A percentile compares a stretch with the other conserved stretches of the same genome.
phyloP scores from a whole-genome alignment of 2,113 vertebrate genomes.

The Gulo gulo region DNA sequence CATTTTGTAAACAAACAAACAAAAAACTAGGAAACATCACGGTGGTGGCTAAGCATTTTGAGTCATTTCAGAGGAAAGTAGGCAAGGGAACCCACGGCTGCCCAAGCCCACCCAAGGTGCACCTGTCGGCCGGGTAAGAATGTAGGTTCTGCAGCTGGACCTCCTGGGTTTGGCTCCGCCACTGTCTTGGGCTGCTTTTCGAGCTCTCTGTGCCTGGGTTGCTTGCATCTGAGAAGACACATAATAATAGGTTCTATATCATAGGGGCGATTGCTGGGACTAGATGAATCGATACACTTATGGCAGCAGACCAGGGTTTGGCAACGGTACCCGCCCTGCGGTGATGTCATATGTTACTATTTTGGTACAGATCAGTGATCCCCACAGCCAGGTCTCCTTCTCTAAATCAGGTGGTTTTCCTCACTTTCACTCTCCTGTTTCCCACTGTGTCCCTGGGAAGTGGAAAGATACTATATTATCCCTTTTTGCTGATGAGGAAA shows the following conservation, averaged over 20 bases:
- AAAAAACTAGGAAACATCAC: neutral
- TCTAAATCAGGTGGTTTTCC: neutral
- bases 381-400: neutral
- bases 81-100: no score
- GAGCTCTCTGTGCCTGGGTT: neutral
- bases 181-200: neutral
- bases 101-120: neutral
- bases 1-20: neutral
- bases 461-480: neutral
- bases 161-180: neutral
- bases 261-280: neutral
- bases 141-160: rapidly evolving
- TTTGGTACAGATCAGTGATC: neutral
- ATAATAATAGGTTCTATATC: neutral
- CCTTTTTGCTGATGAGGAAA: conserved; percentile 7
- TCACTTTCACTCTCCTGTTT: neutral
- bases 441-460: neutral
- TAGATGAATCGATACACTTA: neutral
- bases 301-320: neutral
- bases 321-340: rapidly evolving
- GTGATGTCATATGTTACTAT: neutral
- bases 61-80: neutral
- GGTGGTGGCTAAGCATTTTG: rapidly evolving
- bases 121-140: rapidly evolving
- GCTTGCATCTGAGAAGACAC: neutral